phyloP scores from a whole-genome alignment of 2,113 vertebrate genomes.

The Tyto alba region DNA sequence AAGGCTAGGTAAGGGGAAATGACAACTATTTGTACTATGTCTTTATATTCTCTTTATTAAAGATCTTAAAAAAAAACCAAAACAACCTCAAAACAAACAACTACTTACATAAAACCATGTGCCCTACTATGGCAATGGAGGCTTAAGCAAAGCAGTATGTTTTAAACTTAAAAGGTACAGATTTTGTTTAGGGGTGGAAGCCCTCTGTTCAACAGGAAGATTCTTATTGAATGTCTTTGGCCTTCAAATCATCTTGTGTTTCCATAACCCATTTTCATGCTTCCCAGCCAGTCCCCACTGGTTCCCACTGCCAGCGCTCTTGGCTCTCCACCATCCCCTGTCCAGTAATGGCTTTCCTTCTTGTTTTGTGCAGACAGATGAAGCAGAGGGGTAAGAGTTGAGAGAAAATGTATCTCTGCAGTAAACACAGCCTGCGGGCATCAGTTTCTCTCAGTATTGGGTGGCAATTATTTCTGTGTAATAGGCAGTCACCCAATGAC shows the following conservation, averaged over 20 bases:
- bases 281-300: fast-evolving
- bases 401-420: background rate
- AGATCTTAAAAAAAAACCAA: background rate
- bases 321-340: background rate
- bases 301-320: background rate
- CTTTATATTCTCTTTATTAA: background rate
- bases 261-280: fast-evolving
- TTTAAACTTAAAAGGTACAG: background rate
- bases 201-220: background rate
- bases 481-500: background rate
- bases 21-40: background rate
- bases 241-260: background rate
- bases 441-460: background rate
- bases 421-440: background rate
- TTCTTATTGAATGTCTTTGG: background rate
- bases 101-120: background rate
- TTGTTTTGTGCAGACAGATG: background rate
- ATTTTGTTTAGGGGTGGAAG: background rate
- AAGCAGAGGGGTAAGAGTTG: background rate
- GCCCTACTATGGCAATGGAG: background rate
- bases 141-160: background rate
- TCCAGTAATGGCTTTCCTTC: background rate
- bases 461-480: slow-evolving; percentile 17
- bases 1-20: background rate
- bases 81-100: background rate